Evolutionary conservation across 2,888 invertebrate genomes (phyloP), one percentile per base, ranked within the genome.

Genomic region (Hemaris fuciformis): DNA sequence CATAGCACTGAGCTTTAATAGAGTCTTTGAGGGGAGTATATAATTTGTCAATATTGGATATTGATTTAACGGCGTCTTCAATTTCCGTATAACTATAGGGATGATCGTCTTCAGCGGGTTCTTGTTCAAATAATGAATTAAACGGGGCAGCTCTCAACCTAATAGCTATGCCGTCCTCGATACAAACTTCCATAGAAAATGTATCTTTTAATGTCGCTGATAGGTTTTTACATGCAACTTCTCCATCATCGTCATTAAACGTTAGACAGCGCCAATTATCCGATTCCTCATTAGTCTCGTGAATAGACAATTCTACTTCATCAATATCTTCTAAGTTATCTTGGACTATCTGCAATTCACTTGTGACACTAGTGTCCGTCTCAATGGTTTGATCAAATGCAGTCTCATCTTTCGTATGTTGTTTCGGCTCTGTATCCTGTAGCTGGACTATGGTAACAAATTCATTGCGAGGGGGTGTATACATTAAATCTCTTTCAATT

Each of bases 401-500:
- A 25, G 59, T 60, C 63, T 66, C 73, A 42, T 27, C 15, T 18
- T 71, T 64, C 66, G 68, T 68, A 15, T 73, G 73, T 34, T n/a
- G 18, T 23, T 34, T 25, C 13, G 45, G 43, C 41, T 43, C 43
- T 34, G 13, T 23, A 7, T 25, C 10, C 42, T 22, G 38, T 31
- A 42, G 31, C n/a, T 41, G 3, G 8, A 34, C 34, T 62, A 56
- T 15, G 23, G 10, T 25, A 53, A 63, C 66, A 38, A 69, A 65
- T 53, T 73, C 75, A 20, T 63, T 58, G 53, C 69, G 60, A 22
- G 77, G 79, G 4, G 87, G 80, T 2, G 83, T 73, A 70, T 87
- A 89, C 4, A 90, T 78, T 62, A 93, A 80, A 71, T 92, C 93
- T 23, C 89, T 75, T 74, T 93, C 93, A 25, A 93, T 89, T 61